Conservation (phyloP, 2,797 vertebrate genomes). For the Bucorvus abyssinicus region DNA sequence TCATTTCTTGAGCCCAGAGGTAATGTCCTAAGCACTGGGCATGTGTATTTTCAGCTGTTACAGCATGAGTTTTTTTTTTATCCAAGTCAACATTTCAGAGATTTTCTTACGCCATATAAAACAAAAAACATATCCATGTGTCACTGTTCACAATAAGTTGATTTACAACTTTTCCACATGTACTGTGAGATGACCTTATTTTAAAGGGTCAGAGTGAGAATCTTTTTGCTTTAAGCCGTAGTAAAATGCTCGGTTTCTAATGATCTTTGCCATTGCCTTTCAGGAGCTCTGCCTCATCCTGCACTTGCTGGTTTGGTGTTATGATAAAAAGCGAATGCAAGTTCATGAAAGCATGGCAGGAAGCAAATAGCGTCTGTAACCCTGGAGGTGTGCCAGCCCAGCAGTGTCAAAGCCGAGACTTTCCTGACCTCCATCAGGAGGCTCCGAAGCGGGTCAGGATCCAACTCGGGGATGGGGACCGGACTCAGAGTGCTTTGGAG, state of each 20-base stretch:
- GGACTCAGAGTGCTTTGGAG: accelerated
- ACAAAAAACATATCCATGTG: background rate
- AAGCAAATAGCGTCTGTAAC: background rate
- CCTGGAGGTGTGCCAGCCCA: background rate
- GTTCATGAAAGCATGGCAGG: background rate
- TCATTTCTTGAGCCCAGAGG: background rate
- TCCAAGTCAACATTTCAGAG: background rate
- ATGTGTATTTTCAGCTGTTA: background rate
- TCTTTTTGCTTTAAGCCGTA: background rate
- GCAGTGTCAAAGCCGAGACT: background rate
- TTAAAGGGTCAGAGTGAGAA: background rate
- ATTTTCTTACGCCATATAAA: background rate
- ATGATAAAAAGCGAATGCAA: background rate
- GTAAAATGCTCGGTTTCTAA: background rate
- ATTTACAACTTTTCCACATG: background rate
- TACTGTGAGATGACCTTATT: background rate
- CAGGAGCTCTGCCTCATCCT: background rate
- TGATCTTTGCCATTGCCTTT: background rate
- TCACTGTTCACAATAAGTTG: background rate
- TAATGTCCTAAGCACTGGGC: background rate
- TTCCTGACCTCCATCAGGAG: background rate
- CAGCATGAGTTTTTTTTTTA: background rate
- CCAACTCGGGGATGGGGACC: background rate
- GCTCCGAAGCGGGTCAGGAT: background rate
- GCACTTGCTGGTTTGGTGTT: background rate